Base-by-base conservation (phyloP, 92 coral and sea anemone genomes). In the Desmophyllum pertusum region DNA sequence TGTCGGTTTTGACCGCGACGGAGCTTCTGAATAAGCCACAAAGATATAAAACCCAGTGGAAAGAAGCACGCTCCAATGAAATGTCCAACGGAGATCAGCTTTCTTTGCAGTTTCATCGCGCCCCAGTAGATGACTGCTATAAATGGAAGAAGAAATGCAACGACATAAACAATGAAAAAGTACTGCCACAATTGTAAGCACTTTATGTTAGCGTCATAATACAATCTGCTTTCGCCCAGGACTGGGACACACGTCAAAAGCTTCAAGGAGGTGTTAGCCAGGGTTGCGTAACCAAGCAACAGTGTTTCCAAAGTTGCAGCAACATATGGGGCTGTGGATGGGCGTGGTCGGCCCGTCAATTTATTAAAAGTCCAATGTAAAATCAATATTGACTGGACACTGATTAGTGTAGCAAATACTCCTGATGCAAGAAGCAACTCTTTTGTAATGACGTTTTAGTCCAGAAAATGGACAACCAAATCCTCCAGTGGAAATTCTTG, bases 111-210 rank as follows among this genome's bases (percentile, higher is more conserved):
- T 85, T 95, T 88, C 57, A 81, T 65, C n/a, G 97, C 94, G 64
- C 95, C 95, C 89, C 93, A 88, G 76, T 87, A 90, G 64, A 95
- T 74, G 53, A 79, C 87, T 6, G 88, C 63, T 4, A 93, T 77
- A 46, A 95, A 91, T 31, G 97, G 98, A 23, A 95, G 85, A 29
- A 95, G 81, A 61, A 86, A 75, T 13, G 84, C 76, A 29, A 81
- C 84, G 37, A 81, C 83, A 42, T 84, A 89, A 23, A 64, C 80
- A 77, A 88, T 74, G 40, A 89, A 72, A 52, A 70, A 15, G 64
- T 88, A 87, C 78, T 95, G 98, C 98, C 98, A 95, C 98, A 97
- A 93, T 37, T 85, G 82, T 7, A 73, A 85, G 78, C 97, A 95
- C 65, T 37, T 40, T 52, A 93, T 86, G 30, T 81, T 75, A 25